These are phyloP conservation scores for Epizoanthus ramosus DNA, from an alignment of 92 coral and sea anemone genomes.

Conservation along the genomic window DNA sequence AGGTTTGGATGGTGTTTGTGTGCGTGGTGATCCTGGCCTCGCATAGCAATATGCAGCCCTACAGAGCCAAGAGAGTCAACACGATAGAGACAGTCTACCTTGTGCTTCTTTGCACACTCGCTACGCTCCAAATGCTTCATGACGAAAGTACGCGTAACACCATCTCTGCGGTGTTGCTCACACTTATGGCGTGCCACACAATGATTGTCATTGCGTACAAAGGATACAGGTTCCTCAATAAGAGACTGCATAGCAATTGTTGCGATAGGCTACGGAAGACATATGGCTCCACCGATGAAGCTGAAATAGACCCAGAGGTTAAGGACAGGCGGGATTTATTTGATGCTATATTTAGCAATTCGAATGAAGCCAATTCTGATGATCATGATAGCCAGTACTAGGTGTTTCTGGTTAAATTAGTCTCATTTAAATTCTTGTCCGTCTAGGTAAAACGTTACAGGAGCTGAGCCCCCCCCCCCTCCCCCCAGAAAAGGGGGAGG, in stretches of 20 bases:
- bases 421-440: too few species aligned
- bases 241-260: constrained; percentile 35
- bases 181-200: constrained; percentile 58
- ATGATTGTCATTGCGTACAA: constrained; percentile 44
- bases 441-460: too few species aligned
- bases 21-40: constrained; percentile 60
- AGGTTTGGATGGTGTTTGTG: constrained; percentile 77
- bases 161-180: constrained; percentile 45
- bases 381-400: constrained; percentile 2
- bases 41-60: constrained; percentile 94
- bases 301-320: constrained; percentile 45
- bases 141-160: constrained; percentile 40
- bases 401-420: neutral
- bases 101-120: constrained; percentile 66
- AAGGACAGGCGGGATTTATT: constrained; percentile 49
- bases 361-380: neutral
- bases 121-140: constrained; percentile 64
- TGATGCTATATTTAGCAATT: constrained; percentile 58
- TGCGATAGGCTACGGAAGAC: constrained; percentile 1
- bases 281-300: constrained; percentile 66
- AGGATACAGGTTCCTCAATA: constrained; percentile 54
- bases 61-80: constrained; percentile 72
- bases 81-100: constrained; percentile 81
- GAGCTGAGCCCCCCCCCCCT: too few species aligned
- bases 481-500: too few species aligned